Evolutionary conservation across 1,140 invertebrate genomes (phyloP).

Genomic region (Drosophila elegans): DNA sequence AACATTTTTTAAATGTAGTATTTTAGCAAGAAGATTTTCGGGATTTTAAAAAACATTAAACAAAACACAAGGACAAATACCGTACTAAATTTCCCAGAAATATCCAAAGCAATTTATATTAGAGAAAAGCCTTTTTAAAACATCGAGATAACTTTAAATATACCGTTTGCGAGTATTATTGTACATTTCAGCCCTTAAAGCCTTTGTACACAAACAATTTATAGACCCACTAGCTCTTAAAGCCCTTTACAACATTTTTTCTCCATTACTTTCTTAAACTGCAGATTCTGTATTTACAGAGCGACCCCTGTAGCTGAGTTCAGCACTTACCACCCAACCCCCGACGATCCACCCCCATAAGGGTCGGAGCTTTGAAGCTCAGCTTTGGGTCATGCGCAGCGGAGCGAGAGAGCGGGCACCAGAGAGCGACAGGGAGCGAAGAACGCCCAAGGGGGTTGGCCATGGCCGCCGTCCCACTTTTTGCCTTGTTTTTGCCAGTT

Average conservation of each 20-base stretch:
- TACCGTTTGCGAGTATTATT: not conserved
- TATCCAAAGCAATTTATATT: too few species aligned
- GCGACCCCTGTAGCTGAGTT: conserved; percentile 11
- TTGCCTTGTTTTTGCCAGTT: conserved; percentile 60
- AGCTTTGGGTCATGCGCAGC: conserved; percentile 48
- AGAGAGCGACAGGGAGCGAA: conserved; percentile 8
- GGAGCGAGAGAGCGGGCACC: conserved; percentile 10
- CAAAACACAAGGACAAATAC: too few species aligned
- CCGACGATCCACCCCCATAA: conserved; percentile 17
- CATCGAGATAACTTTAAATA: too few species aligned
- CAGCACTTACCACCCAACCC: conserved; percentile 13
- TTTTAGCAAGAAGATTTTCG: too few species aligned
- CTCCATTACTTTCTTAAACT: not conserved
- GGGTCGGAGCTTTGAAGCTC: conserved; percentile 42
- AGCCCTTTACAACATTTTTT: not conserved
- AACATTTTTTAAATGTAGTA: too few species aligned
- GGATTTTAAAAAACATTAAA: too few species aligned
- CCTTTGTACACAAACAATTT: not conserved
- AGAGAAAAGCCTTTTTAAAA: too few species aligned
- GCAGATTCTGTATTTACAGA: not conserved
- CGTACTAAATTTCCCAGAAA: too few species aligned
- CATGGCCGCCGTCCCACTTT: conserved; percentile 34
- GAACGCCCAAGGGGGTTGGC: conserved; percentile 32
- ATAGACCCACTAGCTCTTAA: not conserved
- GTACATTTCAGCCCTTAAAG: not conserved